Conservation (phyloP, 2,113 vertebrate genomes). For the Tretioscincus oriximinensis region DNA sequence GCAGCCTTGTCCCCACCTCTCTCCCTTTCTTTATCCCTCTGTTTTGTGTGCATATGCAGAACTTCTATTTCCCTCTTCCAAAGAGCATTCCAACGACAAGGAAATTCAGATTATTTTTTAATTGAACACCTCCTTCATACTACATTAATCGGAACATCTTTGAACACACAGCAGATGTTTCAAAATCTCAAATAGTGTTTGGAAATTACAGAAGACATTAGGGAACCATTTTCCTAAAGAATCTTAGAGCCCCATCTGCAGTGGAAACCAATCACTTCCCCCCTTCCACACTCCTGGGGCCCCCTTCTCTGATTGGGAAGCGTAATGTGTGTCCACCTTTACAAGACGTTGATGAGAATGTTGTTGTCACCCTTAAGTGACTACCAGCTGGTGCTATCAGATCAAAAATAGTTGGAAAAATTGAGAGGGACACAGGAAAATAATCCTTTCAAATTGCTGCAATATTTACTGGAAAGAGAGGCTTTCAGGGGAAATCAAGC, state of each 20-base stretch:
- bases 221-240: conserved; percentile 13
- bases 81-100: neutral
- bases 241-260: conserved; percentile 1
- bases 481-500: conserved; percentile 69
- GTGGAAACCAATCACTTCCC: conserved; percentile 10
- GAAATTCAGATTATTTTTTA: no score
- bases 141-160: conserved; percentile 31
- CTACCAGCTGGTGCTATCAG: conserved; percentile 70
- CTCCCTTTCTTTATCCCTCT: no score
- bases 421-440: conserved; percentile 68
- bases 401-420: conserved; percentile 69
- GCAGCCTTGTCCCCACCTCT: no score
- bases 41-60: neutral
- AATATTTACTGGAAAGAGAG: conserved; percentile 71
- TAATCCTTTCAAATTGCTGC: conserved; percentile 73
- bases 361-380: conserved; percentile 68
- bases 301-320: conserved; percentile 19
- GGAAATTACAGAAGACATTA: conserved; percentile 23
- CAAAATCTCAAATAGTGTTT: conserved; percentile 37
- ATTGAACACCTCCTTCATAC: neutral
- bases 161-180: conserved; percentile 8
- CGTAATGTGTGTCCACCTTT: conserved; percentile 50
- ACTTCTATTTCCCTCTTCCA: neutral
- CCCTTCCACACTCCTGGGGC: neutral
- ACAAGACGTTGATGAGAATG: conserved; percentile 58